A percentile compares a stretch with the other conserved stretches of the same genome.
Conservation (phyloP, 2,113 vertebrate species). For the Podiceps cristatus region DNA sequence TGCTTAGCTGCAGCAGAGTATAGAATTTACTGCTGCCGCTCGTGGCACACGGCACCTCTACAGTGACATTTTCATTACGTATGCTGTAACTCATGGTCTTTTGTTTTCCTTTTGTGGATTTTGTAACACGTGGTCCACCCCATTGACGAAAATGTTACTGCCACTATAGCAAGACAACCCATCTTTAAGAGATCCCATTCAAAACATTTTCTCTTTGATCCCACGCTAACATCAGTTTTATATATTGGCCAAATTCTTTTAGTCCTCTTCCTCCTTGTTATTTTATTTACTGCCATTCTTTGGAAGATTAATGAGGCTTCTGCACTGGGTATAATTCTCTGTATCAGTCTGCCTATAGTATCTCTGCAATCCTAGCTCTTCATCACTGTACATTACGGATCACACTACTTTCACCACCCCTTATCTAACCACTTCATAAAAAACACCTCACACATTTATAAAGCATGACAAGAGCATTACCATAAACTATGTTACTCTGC, state of each 20-base stretch:
- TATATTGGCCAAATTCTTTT: background rate
- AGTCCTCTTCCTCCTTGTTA: background rate
- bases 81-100: background rate
- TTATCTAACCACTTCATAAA: slow-evolving; percentile 67
- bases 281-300: slow-evolving; percentile 40
- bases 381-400: slow-evolving; percentile 31
- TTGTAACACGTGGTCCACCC: background rate
- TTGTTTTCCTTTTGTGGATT: background rate
- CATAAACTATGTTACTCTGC: slow-evolving; percentile 32
- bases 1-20: background rate
- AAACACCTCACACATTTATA: slow-evolving; percentile 17
- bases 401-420: slow-evolving; percentile 44
- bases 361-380: slow-evolving; percentile 14
- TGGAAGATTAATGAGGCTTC: slow-evolving; percentile 26
- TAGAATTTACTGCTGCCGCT: slow-evolving; percentile 33
- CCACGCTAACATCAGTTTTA: background rate
- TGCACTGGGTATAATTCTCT: slow-evolving; percentile 24
- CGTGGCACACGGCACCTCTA: background rate
- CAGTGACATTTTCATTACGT: background rate
- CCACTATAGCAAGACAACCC: background rate
- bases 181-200: background rate
- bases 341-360: slow-evolving; percentile 25
- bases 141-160: background rate
- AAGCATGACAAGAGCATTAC: slow-evolving; percentile 54
- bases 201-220: background rate